Percentiles rank a stretch among this genome's conserved stretches.
These are phyloP conservation scores for Tenthredo distinguenda DNA, from an alignment of 2,888 invertebrate genomes.

Conservation along the genomic window DNA sequence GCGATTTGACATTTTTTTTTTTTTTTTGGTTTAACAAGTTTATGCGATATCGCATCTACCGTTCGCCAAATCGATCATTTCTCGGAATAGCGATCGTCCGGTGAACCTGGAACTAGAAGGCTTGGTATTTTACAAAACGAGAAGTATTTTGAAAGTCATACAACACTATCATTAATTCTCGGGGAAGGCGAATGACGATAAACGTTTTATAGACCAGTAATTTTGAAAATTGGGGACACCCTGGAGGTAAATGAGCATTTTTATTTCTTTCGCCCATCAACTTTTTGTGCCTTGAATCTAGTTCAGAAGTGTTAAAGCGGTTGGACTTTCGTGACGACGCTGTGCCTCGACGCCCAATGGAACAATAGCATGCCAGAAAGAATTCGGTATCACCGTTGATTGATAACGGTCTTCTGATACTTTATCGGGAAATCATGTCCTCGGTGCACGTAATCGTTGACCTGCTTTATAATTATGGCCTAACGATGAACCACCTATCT, in stretches of 20 bases:
- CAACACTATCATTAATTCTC: not conserved
- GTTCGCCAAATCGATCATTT: not conserved
- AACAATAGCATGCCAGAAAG: constrained; percentile 41
- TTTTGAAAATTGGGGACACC: not conserved
- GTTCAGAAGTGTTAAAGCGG: not conserved
- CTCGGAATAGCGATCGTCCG: not conserved
- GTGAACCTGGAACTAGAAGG: not conserved
- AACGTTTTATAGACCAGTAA: not conserved
- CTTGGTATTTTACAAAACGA: not conserved
- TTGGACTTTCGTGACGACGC: not conserved
- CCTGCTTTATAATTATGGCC: constrained; percentile 43
- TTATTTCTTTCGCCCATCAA: not conserved
- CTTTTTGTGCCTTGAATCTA: constrained; percentile 18
- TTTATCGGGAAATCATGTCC: constrained; percentile 46
- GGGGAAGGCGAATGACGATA: not conserved
- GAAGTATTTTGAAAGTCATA: not conserved
- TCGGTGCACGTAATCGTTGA: constrained; percentile 46
- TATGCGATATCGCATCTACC: not conserved
- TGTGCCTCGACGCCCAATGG: constrained; percentile 13
- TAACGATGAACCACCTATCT: constrained; percentile 11
- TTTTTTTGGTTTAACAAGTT: not conserved
- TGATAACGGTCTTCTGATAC: constrained; percentile 46
- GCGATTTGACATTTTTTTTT: not conserved
- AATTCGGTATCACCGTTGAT: constrained; percentile 47
- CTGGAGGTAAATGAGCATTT: not conserved